Percentiles rank a stretch among this genome's conserved stretches.
Conservation (phyloP, 2,797 vertebrate species). For the Xenentodon cancila region DNA sequence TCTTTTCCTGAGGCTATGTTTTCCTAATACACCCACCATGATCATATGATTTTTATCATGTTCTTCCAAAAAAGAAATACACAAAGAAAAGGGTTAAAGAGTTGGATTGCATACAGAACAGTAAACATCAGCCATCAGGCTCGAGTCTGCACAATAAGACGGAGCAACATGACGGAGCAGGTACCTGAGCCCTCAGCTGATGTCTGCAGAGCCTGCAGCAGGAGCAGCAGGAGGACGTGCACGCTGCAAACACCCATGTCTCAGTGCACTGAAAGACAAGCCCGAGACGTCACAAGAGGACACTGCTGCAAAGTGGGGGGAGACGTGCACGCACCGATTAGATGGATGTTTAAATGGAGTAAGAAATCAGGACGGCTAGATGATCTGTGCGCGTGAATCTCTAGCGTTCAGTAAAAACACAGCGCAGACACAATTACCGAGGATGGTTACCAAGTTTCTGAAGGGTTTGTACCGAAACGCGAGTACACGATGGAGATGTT, state of each 20-base stretch:
- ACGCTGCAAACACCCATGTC: slow-evolving; percentile 80
- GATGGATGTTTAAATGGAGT: not conserved
- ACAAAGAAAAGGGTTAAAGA: too few species aligned
- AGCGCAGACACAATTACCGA: not conserved
- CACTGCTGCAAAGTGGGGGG: slow-evolving; percentile 41
- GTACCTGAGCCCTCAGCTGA: slow-evolving; percentile 77
- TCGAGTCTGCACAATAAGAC: not conserved
- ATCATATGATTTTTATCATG: too few species aligned
- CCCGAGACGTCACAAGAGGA: slow-evolving; percentile 36
- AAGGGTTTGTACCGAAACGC: not conserved
- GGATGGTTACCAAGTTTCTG: too few species aligned
- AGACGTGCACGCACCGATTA: too few species aligned
- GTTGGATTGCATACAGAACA: too few species aligned
- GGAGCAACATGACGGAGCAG: not conserved
- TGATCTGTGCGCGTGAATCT: slow-evolving; percentile 12
- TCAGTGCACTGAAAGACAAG: slow-evolving; percentile 73
- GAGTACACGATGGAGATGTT: not conserved
- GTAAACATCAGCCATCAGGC: too few species aligned
- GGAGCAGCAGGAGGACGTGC: slow-evolving; percentile 76
- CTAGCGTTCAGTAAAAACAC: slow-evolving; percentile 8
- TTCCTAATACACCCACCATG: too few species aligned
- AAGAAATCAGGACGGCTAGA: slow-evolving; percentile 1
- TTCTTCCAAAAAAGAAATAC: too few species aligned
- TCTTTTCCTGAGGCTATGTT: too few species aligned
- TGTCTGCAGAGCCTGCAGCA: slow-evolving; percentile 71